Evolutionary conservation across 23 tunicate genomes (phyloP).

Genomic region (Diplosoma virens): DNA sequence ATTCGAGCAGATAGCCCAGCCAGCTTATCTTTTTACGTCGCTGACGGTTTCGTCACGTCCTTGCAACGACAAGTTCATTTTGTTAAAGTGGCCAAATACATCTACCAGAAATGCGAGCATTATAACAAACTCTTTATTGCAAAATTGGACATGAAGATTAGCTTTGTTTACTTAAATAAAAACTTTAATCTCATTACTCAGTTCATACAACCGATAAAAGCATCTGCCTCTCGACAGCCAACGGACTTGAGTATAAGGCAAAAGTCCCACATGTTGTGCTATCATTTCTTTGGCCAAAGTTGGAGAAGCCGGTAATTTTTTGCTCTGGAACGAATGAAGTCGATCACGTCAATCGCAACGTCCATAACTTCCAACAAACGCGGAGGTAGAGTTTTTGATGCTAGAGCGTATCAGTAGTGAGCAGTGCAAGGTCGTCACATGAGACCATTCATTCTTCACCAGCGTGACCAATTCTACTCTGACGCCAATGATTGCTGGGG

Average conservation of each 20-base stretch:
- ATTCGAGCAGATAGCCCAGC: constrained; percentile 39
- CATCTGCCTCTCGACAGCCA: constrained; percentile 22
- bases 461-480: constrained; percentile 19
- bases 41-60: constrained; percentile 34
- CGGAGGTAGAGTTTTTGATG: constrained; percentile 7
- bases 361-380: constrained; percentile 29
- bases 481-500: constrained; percentile 24
- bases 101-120: constrained; percentile 18
- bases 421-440: constrained; percentile 18
- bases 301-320: constrained; percentile 11
- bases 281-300: constrained; percentile 18
- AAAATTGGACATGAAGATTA: constrained; percentile 2
- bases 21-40: constrained; percentile 34
- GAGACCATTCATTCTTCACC: constrained; percentile 34
- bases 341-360: constrained; percentile 10
- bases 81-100: constrained; percentile 29
- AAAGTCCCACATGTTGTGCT: constrained; percentile 16
- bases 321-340: constrained; percentile 5
- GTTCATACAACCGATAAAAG: constrained; percentile 26
- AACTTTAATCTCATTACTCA: constrained; percentile 12
- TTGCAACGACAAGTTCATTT: constrained; percentile 23
- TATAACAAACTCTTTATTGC: constrained; percentile 1
- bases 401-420: constrained; percentile 28
- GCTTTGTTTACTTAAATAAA: constrained; percentile 15
- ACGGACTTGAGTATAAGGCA: constrained; percentile 24